Evolutionary conservation across 2,113 vertebrate species (phyloP), one percentile per base, ranked within the genome.

Genomic region (Boleophthalmus pectinirostris): DNA sequence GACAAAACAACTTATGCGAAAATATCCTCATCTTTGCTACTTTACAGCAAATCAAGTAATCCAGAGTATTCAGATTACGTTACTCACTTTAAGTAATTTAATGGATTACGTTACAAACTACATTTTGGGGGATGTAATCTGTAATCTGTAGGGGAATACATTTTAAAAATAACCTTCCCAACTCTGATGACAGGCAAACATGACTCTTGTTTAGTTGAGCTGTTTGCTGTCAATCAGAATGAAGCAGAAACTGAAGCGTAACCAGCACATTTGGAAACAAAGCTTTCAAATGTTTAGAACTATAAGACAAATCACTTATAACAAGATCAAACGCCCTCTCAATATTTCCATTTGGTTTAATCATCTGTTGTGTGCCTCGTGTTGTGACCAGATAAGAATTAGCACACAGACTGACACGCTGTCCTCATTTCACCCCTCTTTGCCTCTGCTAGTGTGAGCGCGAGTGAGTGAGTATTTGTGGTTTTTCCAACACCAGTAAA

Each of bases 401-500:
- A 53, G n/a, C 51, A 54, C 51, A 54, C 24, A 66, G 73, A 70
- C 68, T 66, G 16, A 67, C 11, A 12, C 67, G 1, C 57, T 78
- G 86, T 78, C 80, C 84, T 68, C 35, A 61, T 56, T 12, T 71
- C 5, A 84, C 77, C 81, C 38, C 29, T 8, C 13, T 65, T 2
- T 23, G 38, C 21, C n/a, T 47, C 10, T 23, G 72, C 29, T n/a
- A 64, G 61, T 64, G 67, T 63, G 53, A 16, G 35, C 38, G 51
- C 76, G 74, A 61, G 69, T 66, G 75, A 73, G 64, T 68, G 76
- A 67, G 70, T 64, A 57, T 18, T 66, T 46, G 29, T 18, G 69
- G 77, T 84, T 85, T 82, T 61, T 76, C 53, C 67, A 79, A 70
- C 69, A 79, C 76, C 38, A 68, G 80, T 88, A 82, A 91, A 92